Evolutionary conservation across 2,888 invertebrate genomes (phyloP).

Genomic region (Rhamphomyia laevipes): DNA sequence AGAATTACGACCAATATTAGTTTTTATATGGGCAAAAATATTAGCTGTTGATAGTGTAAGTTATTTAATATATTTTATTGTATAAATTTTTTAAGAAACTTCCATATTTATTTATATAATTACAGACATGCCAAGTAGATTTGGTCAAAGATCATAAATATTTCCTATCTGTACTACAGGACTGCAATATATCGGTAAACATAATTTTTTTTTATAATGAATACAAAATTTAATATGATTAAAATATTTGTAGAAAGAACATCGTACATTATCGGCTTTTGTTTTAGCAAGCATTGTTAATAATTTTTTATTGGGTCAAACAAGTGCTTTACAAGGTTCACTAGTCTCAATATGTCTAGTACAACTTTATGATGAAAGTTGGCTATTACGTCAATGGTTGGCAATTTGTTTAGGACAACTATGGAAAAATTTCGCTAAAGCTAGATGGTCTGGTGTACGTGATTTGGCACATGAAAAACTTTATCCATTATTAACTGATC

Average conservation of each 20-base stretch:
- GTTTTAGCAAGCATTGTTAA: slow-evolving; percentile 89
- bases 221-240: not conserved
- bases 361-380: slow-evolving; percentile 62
- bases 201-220: not conserved
- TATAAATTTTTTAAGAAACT: not conserved
- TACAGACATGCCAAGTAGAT: slow-evolving; percentile 86
- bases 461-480: slow-evolving; percentile 96
- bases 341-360: slow-evolving; percentile 87
- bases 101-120: slow-evolving; percentile 16
- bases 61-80: slow-evolving; percentile 15
- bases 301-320: slow-evolving; percentile 78
- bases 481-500: slow-evolving; percentile 64
- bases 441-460: slow-evolving; percentile 89
- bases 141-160: slow-evolving; percentile 93
- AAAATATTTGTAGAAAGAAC: slow-evolving; percentile 50
- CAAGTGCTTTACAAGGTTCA: slow-evolving; percentile 79
- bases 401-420: slow-evolving; percentile 82
- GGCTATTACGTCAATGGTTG: slow-evolving; percentile 72
- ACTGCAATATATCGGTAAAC: slow-evolving; percentile 69
- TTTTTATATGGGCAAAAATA: slow-evolving; percentile 99
- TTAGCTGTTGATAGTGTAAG: slow-evolving; percentile 87
- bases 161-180: slow-evolving; percentile 84
- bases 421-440: slow-evolving; percentile 81
- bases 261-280: slow-evolving; percentile 89
- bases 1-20: slow-evolving; percentile 83